Percentiles rank a stretch among this genome's conserved stretches.
These are phyloP conservation scores for Ochropleura leucogaster DNA, from an alignment of 2,888 invertebrate genomes.

Conservation along the genomic window DNA sequence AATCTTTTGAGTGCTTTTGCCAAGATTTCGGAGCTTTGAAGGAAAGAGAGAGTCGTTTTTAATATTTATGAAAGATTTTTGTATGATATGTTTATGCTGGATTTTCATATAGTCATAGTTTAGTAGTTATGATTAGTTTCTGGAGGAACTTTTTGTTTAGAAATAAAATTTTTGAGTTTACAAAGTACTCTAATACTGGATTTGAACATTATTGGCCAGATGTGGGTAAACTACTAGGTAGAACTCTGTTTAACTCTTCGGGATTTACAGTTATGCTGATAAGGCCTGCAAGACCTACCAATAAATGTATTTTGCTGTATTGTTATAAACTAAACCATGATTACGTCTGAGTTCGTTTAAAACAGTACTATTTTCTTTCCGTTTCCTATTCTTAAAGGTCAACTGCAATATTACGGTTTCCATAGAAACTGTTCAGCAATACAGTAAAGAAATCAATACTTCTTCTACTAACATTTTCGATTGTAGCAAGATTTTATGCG, in stretches of 20 bases:
- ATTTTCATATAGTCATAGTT: background rate
- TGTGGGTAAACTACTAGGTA: too few species aligned
- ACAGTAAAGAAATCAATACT: conserved; percentile 26
- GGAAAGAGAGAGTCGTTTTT: conserved; percentile 37
- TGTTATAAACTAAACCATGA: background rate
- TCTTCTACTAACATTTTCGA: background rate
- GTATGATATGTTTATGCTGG: background rate
- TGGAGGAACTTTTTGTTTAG: too few species aligned
- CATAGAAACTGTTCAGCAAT: conserved; percentile 12
- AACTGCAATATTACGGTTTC: conserved; percentile 1
- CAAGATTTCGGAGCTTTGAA: conserved; percentile 60
- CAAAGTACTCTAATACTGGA: too few species aligned
- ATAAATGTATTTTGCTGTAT: background rate
- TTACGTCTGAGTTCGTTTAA: background rate
- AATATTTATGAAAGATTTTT: conserved; percentile 37
- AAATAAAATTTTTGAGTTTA: too few species aligned
- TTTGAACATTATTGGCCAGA: too few species aligned
- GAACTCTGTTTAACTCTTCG: too few species aligned
- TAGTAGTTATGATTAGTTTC: too few species aligned
- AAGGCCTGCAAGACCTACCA: background rate
- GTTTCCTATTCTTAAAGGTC: background rate
- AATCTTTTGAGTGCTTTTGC: conserved; percentile 67
- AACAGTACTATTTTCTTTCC: background rate
- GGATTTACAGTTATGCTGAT: too few species aligned
- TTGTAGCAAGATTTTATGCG: background rate